Percentiles rank a stretch among this genome's conserved stretches.
These are phyloP conservation scores for Eupeodes luniger DNA, from an alignment of 2,888 invertebrate genomes.

Conservation along the genomic window DNA sequence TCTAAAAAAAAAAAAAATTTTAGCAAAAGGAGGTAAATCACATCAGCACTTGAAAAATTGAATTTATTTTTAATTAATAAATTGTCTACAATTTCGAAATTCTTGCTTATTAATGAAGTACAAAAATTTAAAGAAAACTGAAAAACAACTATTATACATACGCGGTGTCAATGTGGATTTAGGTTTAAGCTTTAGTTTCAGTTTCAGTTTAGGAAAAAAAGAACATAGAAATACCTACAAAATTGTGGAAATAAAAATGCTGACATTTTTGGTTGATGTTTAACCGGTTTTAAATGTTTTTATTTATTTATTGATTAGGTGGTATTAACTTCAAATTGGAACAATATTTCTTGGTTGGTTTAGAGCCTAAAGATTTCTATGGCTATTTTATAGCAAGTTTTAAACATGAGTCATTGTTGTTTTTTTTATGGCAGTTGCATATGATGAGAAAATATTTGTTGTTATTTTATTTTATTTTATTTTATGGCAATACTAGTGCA, in stretches of 20 bases:
- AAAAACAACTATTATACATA: not conserved
- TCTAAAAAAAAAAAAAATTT: not conserved
- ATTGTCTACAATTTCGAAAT: not conserved
- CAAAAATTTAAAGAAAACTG: not conserved
- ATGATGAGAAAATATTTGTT: not conserved
- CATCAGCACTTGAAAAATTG: not conserved
- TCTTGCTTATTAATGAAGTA: not conserved
- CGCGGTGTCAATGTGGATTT: not conserved
- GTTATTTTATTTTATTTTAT: not conserved
- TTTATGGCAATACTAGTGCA: not conserved
- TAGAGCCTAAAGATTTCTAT: not conserved
- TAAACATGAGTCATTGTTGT: not conserved
- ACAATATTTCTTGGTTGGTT: not conserved
- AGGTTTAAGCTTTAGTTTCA: too few relatives aligned
- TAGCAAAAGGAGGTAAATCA: not conserved
- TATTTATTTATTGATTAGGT: not conserved
- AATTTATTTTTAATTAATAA: constrained; percentile 9
- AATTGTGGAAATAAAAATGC: not conserved
- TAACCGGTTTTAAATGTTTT: constrained; percentile 18
- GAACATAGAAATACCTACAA: too few relatives aligned
- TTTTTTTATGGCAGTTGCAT: not conserved
- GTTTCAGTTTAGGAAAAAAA: too few relatives aligned
- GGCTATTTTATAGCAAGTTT: not conserved
- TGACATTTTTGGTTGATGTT: not conserved
- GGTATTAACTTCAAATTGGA: not conserved